These are phyloP conservation scores for Holcopasites calliopsidis DNA, from an alignment of 1,140 invertebrate genomes.

Conservation along the genomic window DNA sequence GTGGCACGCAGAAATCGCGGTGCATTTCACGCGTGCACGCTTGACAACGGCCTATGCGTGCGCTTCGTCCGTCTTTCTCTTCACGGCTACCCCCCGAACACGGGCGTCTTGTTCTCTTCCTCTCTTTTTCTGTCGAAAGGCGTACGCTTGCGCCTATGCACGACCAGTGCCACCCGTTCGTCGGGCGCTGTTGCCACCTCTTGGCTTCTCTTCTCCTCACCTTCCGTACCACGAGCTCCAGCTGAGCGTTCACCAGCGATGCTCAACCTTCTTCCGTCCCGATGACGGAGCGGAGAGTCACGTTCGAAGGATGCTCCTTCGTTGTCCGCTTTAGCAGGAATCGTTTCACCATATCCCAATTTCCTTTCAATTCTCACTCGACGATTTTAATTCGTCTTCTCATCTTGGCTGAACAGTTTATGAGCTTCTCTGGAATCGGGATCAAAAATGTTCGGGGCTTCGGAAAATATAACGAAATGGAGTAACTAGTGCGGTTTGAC, in stretches of 20 bases:
- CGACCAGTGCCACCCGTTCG: constrained; percentile 66
- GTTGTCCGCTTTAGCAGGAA: too few relatives aligned
- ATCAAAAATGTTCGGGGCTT: too few relatives aligned
- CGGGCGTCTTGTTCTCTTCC: constrained; percentile 13
- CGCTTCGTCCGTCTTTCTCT: constrained; percentile 10
- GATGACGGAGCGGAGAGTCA: not conserved
- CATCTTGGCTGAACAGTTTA: not conserved
- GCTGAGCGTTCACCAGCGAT: constrained; percentile 68
- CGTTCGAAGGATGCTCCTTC: too few relatives aligned
- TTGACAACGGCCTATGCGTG: too few relatives aligned
- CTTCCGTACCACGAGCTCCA: constrained; percentile 63
- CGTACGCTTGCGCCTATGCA: constrained; percentile 47
- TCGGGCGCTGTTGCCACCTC: constrained; percentile 74
- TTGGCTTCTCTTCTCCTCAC: constrained; percentile 60
- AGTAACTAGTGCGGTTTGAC: not conserved
- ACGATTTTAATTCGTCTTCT: constrained; percentile 5
- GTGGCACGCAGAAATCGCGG: constrained; percentile 35
- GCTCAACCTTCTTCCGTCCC: constrained; percentile 48
- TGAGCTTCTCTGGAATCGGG: not conserved
- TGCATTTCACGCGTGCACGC: constrained; percentile 55
- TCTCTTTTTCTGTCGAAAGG: constrained; percentile 33
- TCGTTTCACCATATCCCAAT: too few relatives aligned
- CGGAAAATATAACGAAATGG: not conserved
- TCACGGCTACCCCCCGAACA: not conserved
- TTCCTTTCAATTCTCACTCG: too few relatives aligned